Base-by-base conservation (phyloP, 2,797 vertebrate species). In the Cyprinodon diabolis region DNA sequence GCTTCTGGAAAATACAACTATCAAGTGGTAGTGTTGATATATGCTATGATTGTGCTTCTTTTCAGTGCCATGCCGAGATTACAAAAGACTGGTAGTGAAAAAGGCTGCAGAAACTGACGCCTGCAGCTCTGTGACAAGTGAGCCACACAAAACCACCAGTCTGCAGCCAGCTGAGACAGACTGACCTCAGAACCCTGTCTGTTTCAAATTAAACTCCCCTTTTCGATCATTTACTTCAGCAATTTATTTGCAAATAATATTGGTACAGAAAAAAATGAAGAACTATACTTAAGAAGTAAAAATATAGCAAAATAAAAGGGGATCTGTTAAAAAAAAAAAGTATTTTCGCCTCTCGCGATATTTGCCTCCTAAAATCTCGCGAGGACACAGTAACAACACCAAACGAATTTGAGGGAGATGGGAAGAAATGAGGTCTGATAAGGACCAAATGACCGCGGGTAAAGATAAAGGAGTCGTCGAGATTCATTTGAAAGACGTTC, bases 361-460 rank as follows among this genome's bases (percentile, higher is more conserved):
- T 63, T 69, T n/a, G 37, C 9, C 4, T 17, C 3, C 1, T 0
- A 0, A 45, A 66, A 10, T 94, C 92, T 94, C 95, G 94, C 93
- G 94, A 92, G 88, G 0, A 1, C 35, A 12, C 66, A 0, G 30
- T 15, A 62, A 74, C 78, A 52, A 71, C 58, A 76, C 48, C 76
- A 63, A 19, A 67, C 76, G 89, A 66, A 47, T 66, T 66, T 66
- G 80, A 89, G 69, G 80, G 90, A 85, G 85, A 92, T 93, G 92
- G 92, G 90, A 83, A 88, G 90, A 93, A 82, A 96, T 96, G 95
- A 94, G 94, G 94, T 94, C 94, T 93, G 95, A 96, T 87, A 95
- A 95, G 90, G 95, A 96, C 76, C 92, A 92, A 83, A 90, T 84
- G 88, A 90, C 91, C 65, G 93, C 68, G 79, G 91, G 86, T 68